Evolutionary conservation across 2,113 vertebrate species (phyloP), one percentile per base, ranked within the genome.

Genomic region (Clarias gariepinus): DNA sequence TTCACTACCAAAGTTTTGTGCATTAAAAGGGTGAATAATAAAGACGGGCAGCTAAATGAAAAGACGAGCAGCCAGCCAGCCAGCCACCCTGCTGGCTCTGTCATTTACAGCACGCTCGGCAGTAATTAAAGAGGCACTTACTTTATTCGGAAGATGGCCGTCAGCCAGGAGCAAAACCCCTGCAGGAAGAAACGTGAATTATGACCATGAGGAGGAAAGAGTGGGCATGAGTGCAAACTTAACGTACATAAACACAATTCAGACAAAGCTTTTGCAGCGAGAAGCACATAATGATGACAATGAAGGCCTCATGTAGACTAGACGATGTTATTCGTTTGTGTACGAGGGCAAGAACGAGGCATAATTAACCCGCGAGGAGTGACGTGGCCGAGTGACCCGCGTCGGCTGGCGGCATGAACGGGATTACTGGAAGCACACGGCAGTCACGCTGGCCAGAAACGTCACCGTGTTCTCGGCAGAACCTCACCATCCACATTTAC

Each of bases 101-200:
- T 25, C 69, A 85, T 61, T 16, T 60, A 74, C 60, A 36, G 57
- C 15, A 55, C 41, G 2, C 77, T 80, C 9, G 1, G 7, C 6
- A 47, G 25, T 52, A 81, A 77, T 52, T 36, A 85, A 84, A 85
- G 5, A 21, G 8, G 25, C 71, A 97, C 98, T 98, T 94, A 99
- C 98, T 99, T 99, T 96, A 99, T 99, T 94, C 98, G 96, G 94
- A 99, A 99, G 94, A 99, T 99, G 30, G 98, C 98, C 1, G 98
- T 98, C 91, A 99, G 93, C 98, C 98, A 99, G 87, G 98, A 99
- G 89, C 97, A 99, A 95, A 99, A 99, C 82, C 97, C 98, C 98
- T 99, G 93, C 64, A 82, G 74, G 13, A 30, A 81, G 71, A 81
- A 80, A 60, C 18, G 66, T 41, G 18, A 63, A 36, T 60, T 30